Base-by-base conservation (phyloP, 2,113 vertebrate species). In the Sciurus niger region DNA sequence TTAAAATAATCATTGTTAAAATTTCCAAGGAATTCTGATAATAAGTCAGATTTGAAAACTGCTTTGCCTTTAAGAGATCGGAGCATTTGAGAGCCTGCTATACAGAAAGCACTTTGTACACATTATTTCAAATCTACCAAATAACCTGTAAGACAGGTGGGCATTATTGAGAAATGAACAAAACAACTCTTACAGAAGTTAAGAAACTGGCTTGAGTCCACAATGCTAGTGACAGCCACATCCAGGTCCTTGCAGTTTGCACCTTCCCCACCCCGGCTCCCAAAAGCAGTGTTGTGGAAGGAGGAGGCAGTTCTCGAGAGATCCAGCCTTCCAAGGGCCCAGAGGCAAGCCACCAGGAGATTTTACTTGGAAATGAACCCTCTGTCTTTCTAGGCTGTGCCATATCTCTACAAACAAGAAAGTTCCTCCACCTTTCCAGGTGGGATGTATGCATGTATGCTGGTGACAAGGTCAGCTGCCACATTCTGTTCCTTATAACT, bases 401-500 rank as follows among this genome's bases (percentile, higher is more conserved):
- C 43, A 25, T 55, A 13, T 20, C 76, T 85, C 48, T 43, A 25
- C 53, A 83, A 85, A 51, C 11, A 40, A 86, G 12, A 91, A 34
- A 24, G 6, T 8, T 28, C 20, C 5, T 37, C 4, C 30, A 7
- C 60, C 51, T 88, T 37, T 93, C 14, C 22, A 67, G 7, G 32
- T 7, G 18, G 22, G 24, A 14, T 18, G 37, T 24, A 4, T 13
- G 18, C 34, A 14, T 70, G 40, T 5, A 2, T 1, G 8, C 37
- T 2, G 43, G 8, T 28, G 34, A 60, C 40, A 68, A 40, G 32
- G 17, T 28, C 68, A 48, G 8, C 43, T 48, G 70, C 40, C 20
- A 92, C 79, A n/a, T 82, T 34, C 51, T 22, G 34, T 63, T 85
- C 53, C 55, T 94, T 5, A 28, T 98, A 97, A 98, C 97, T 94